Evolutionary conservation across 1,140 invertebrate genomes (phyloP).

Genomic region (Pseudoatta argentina): DNA sequence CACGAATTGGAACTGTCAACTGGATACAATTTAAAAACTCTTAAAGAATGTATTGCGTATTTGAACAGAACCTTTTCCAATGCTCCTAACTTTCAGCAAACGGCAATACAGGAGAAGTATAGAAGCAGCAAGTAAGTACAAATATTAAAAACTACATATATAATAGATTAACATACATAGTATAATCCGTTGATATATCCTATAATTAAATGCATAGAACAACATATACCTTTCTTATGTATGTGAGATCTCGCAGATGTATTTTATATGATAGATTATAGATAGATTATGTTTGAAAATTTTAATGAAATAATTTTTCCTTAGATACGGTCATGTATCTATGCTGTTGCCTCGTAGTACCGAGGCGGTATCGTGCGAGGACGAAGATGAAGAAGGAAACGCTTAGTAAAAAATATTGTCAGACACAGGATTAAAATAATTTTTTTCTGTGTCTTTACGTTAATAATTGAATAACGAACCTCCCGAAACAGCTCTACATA

Average conservation of each 20-base stretch:
- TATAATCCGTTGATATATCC: slow-evolving; percentile 27
- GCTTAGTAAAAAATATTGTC: slow-evolving; percentile 73
- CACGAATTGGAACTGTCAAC: slow-evolving; percentile 88
- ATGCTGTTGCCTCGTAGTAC: slow-evolving; percentile 82
- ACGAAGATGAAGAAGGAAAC: slow-evolving; percentile 82
- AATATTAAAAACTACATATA: background rate
- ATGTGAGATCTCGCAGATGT: background rate
- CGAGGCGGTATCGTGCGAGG: slow-evolving; percentile 74
- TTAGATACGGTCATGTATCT: slow-evolving; percentile 83
- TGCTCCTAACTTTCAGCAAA: slow-evolving; percentile 90
- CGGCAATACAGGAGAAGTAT: slow-evolving; percentile 95
- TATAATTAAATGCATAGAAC: background rate
- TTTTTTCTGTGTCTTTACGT: slow-evolving; percentile 65
- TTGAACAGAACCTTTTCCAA: slow-evolving; percentile 90
- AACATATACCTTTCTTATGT: slow-evolving; percentile 9
- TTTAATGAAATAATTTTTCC: slow-evolving; percentile 48
- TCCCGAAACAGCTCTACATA: slow-evolving; percentile 66
- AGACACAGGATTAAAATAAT: slow-evolving; percentile 49
- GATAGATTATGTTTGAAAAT: background rate
- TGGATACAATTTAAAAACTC: slow-evolving; percentile 90
- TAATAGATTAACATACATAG: background rate
- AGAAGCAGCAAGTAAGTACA: slow-evolving; percentile 88
- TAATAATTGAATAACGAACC: slow-evolving; percentile 76
- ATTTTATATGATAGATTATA: background rate
- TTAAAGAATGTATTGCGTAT: slow-evolving; percentile 90